phyloP scores from a whole-genome alignment of 1,140 invertebrate species.

The Contarinia nasturtii region DNA sequence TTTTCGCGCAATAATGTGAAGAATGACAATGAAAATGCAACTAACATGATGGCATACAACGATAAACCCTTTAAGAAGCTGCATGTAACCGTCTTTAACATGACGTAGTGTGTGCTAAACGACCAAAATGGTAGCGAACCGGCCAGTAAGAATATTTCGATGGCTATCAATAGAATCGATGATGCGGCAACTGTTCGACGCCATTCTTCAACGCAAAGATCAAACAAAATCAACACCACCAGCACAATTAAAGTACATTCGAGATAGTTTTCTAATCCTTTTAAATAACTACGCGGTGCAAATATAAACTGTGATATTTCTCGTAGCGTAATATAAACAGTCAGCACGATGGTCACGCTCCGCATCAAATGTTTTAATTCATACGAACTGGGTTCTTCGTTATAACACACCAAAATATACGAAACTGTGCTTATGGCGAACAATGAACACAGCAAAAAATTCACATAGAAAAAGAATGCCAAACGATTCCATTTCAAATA shows the following conservation, averaged over 20 bases:
- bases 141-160: slow-evolving; percentile 24
- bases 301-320: slow-evolving; percentile 49
- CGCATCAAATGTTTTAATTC: slow-evolving; percentile 7
- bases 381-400: too few relatives aligned
- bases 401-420: slow-evolving; percentile 29
- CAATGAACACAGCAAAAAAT: slow-evolving; percentile 57
- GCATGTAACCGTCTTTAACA: not conserved
- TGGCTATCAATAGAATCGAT: slow-evolving; percentile 49
- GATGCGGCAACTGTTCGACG: slow-evolving; percentile 38
- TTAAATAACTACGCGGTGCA: slow-evolving; percentile 38
- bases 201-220: slow-evolving; percentile 24
- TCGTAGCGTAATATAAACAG: slow-evolving; percentile 34
- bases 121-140: not conserved
- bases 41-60: slow-evolving; percentile 1
- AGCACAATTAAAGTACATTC: slow-evolving; percentile 43
- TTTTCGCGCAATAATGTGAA: not conserved
- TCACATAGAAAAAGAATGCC: slow-evolving; percentile 46
- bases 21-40: slow-evolving; percentile 1
- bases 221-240: slow-evolving; percentile 31
- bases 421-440: slow-evolving; percentile 40
- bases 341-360: slow-evolving; percentile 28
- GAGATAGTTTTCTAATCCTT: slow-evolving; percentile 46
- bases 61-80: not conserved
- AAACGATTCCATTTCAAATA: slow-evolving; percentile 67
- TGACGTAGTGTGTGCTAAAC: not conserved